A percentile compares a stretch with the other conserved stretches of the same genome.
Evolutionary conservation across 2,797 vertebrate genomes (phyloP).

Genomic region (Eleutherodactylus coqui): DNA sequence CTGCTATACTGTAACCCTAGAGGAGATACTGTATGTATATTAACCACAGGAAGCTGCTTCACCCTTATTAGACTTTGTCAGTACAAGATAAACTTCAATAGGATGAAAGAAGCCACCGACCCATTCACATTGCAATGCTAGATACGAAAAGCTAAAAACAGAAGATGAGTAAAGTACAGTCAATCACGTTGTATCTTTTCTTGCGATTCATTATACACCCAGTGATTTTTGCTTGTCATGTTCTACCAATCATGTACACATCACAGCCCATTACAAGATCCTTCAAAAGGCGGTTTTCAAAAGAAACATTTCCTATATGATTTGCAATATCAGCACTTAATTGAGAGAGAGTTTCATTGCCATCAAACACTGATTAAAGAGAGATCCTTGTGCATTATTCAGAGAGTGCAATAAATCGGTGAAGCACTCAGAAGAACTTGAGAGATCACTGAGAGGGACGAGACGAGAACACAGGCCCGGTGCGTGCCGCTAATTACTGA

Average conservation of each 20-base stretch:
- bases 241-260: slow-evolving; percentile 13
- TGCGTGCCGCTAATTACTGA: slow-evolving; percentile 34
- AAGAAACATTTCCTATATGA: slow-evolving; percentile 38
- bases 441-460: slow-evolving; percentile 15
- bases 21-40: neutral
- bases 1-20: neutral
- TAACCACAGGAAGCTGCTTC: neutral
- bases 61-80: neutral
- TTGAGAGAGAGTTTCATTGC: slow-evolving; percentile 8
- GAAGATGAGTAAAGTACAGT: slow-evolving; percentile 5
- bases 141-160: neutral
- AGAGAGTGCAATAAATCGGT: slow-evolving; percentile 44
- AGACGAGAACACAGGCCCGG: neutral
- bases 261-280: slow-evolving; percentile 16
- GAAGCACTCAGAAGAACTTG: neutral
- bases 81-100: neutral
- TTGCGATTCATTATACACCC: neutral
- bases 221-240: neutral
- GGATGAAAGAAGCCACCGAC: neutral
- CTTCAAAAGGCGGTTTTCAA: slow-evolving; percentile 44
- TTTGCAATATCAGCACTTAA: slow-evolving; percentile 44
- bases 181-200: slow-evolving; percentile 3
- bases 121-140: neutral
- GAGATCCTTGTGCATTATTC: slow-evolving; percentile 48
- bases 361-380: slow-evolving; percentile 44